A percentile compares a stretch with the other conserved stretches of the same genome.
Conservation (phyloP, 1,140 invertebrate species). For the Pseudomyrmex dendroicus region DNA sequence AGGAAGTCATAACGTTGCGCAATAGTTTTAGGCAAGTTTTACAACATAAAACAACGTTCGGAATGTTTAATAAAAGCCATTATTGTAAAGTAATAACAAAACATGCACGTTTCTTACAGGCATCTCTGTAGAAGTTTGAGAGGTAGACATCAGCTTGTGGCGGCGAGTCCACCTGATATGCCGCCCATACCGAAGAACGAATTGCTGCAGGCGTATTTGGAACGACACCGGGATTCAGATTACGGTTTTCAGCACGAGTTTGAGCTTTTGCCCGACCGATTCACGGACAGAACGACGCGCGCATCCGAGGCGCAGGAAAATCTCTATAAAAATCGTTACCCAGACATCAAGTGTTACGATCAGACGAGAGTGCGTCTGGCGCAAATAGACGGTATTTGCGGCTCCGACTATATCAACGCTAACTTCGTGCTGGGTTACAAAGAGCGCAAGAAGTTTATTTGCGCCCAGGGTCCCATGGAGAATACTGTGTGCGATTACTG, state of each 20-base stretch:
- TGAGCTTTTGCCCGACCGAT: conserved; percentile 93
- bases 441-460: conserved; percentile 97
- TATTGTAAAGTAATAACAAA: background rate
- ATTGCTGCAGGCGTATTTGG: conserved; percentile 90
- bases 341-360: conserved; percentile 96
- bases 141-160: conserved; percentile 88
- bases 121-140: conserved; percentile 87
- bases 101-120: conserved; percentile 78
- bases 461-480: conserved; percentile 97
- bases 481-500: conserved; percentile 97
- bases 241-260: conserved; percentile 96
- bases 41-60: background rate
- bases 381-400: conserved; percentile 90
- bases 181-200: conserved; percentile 91
- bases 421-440: conserved; percentile 96
- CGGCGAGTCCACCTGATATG: conserved; percentile 91
- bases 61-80: conserved; percentile 11
- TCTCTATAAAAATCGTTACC: conserved; percentile 93
- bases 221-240: conserved; percentile 93
- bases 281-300: conserved; percentile 93
- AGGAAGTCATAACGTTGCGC: conserved; percentile 90
- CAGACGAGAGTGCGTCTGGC: conserved; percentile 94
- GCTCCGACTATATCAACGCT: conserved; percentile 97
- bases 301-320: conserved; percentile 96
- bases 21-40: conserved; percentile 88